Percentiles rank a stretch among this genome's conserved stretches.
phyloP scores from a whole-genome alignment of 2,888 invertebrate genomes.

The Balanococcus diminutus region DNA sequence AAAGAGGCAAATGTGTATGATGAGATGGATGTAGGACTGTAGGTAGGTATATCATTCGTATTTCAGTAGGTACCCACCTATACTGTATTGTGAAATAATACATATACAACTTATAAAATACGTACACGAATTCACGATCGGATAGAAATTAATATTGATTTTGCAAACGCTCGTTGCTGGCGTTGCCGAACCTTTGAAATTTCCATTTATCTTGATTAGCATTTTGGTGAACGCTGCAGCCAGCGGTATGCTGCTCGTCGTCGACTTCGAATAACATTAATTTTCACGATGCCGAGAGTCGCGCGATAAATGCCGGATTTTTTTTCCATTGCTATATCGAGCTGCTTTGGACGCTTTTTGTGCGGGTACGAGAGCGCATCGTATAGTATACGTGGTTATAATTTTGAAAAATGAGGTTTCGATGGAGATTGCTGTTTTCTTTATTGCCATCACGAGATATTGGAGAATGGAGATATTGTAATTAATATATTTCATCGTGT shows the following conservation, averaged over 20 bases:
- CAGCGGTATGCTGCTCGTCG: neutral
- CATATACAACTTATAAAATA: neutral
- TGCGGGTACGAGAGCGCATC: neutral
- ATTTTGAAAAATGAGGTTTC: neutral
- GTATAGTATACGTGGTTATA: neutral
- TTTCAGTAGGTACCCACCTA: too few relatives aligned
- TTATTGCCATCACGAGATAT: too few relatives aligned
- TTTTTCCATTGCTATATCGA: neutral
- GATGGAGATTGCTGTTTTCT: neutral
- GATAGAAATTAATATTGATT: neutral
- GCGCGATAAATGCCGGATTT: neutral
- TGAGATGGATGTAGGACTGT: too few relatives aligned
- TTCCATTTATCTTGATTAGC: constrained; percentile 5
- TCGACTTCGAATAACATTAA: neutral
- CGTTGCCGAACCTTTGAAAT: neutral
- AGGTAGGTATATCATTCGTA: too few relatives aligned
- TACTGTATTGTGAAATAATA: too few relatives aligned
- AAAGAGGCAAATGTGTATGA: too few relatives aligned
- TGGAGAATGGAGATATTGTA: neutral
- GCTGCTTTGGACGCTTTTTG: too few relatives aligned
- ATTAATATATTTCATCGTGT: neutral
- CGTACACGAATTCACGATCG: neutral
- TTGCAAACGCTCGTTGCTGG: too few relatives aligned
- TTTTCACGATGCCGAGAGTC: neutral
- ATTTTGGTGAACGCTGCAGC: neutral